These are phyloP conservation scores for Phalacrocorax aristotelis DNA, from an alignment of 2,113 vertebrate genomes.

Conservation along the genomic window DNA sequence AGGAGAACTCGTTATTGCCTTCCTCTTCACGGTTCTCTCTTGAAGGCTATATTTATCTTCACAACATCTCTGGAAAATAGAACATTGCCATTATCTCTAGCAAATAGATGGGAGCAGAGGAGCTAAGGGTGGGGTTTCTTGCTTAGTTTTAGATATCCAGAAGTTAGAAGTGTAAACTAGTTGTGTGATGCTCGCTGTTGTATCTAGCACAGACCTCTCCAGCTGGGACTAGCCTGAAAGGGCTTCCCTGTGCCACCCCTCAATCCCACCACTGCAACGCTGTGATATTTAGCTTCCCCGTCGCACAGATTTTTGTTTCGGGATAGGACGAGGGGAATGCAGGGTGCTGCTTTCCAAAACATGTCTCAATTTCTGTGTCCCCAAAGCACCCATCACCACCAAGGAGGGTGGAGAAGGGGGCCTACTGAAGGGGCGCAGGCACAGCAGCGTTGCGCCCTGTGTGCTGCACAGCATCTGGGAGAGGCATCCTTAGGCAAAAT, in stretches of 20 bases:
- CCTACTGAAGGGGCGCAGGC: too few species aligned
- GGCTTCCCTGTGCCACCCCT: neutral
- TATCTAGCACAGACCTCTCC: neutral
- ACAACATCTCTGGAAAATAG: neutral
- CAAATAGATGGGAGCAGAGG: neutral
- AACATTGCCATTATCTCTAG: neutral
- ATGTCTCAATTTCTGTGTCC: neutral
- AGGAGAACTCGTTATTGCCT: neutral
- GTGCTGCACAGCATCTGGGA: neutral
- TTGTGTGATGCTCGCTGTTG: neutral
- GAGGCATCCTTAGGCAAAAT: neutral
- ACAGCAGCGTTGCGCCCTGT: fast-evolving
- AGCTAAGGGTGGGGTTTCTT: neutral
- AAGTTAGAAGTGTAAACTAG: neutral
- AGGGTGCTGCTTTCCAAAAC: neutral
- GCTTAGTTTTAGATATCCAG: neutral
- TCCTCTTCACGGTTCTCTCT: neutral
- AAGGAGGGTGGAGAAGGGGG: neutral
- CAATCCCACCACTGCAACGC: neutral
- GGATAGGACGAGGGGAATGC: neutral
- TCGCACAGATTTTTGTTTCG: too few species aligned
- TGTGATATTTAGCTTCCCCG: neutral
- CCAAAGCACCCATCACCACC: neutral
- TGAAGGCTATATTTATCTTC: neutral
- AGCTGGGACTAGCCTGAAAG: neutral